Percentiles rank a stretch among this genome's conserved stretches.
phyloP scores from a whole-genome alignment of 2,888 invertebrate genomes.

The Bugula neritina region DNA sequence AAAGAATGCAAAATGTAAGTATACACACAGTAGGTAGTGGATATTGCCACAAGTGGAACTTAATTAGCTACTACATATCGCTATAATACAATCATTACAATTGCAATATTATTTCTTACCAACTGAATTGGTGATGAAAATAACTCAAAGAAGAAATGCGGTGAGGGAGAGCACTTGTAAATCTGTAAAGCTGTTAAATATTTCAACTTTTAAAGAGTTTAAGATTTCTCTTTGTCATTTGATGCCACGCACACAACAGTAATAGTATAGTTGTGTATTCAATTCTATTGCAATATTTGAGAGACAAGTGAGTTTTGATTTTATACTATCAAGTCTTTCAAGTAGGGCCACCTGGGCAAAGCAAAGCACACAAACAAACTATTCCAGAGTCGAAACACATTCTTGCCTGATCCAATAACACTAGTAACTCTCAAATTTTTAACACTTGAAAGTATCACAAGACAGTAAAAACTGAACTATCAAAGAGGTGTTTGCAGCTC shows the following conservation, averaged over 20 bases:
- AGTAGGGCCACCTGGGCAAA: conserved; percentile 7
- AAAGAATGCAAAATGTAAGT: conserved; percentile 18
- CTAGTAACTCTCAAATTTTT: neutral
- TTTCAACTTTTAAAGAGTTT: neutral
- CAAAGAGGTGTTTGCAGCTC: neutral
- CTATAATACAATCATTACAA: too few species aligned
- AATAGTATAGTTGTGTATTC: neutral
- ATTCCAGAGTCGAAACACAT: too few species aligned
- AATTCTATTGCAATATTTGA: neutral
- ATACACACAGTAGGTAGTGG: neutral
- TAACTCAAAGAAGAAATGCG: too few species aligned
- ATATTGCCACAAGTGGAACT: neutral
- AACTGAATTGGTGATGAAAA: neutral
- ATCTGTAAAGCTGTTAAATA: neutral
- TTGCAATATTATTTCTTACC: neutral
- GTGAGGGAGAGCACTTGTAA: neutral
- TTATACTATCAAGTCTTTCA: neutral
- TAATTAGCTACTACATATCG: neutral
- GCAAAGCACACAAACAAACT: neutral
- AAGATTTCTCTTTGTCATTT: neutral
- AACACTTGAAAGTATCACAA: neutral
- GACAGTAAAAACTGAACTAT: neutral
- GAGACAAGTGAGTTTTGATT: neutral
- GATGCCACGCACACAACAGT: neutral
- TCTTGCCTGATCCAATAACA: neutral